A percentile compares a stretch with the other conserved stretches of the same genome.
These are phyloP conservation scores for Lycocerus yunnanus DNA, from an alignment of 2,888 invertebrate species.

Conservation along the genomic window DNA sequence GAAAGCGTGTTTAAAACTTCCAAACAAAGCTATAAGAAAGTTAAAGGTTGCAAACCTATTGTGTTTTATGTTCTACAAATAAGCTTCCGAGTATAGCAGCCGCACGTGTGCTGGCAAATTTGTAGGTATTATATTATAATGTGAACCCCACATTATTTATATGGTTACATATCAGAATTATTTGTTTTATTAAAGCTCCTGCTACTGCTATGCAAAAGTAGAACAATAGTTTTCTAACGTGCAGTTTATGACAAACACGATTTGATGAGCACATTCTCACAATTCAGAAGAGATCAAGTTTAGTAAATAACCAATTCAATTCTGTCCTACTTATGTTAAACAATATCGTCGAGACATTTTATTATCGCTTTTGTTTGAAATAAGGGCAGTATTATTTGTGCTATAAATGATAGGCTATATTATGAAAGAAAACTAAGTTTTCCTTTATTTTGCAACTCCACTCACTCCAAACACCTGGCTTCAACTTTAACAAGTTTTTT, in stretches of 20 bases:
- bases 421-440: not conserved
- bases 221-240: not conserved
- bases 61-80: not conserved
- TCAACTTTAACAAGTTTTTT: not conserved
- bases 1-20: not conserved
- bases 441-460: not conserved
- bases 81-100: not conserved
- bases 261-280: not conserved
- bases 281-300: not conserved
- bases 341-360: not conserved
- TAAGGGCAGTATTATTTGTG: not conserved
- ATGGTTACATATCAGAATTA: not conserved
- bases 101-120: not conserved
- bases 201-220: not conserved
- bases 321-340: not conserved
- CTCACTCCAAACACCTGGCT: not conserved
- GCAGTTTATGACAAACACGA: not conserved
- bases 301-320: not conserved
- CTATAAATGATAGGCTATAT: not conserved
- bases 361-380: not conserved
- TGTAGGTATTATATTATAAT: not conserved
- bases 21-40: not conserved
- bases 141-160: not conserved
- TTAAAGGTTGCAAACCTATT: not conserved
- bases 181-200: not conserved